Conservation (phyloP, 2,113 vertebrate species). For the Prionailurus viverrinus region DNA sequence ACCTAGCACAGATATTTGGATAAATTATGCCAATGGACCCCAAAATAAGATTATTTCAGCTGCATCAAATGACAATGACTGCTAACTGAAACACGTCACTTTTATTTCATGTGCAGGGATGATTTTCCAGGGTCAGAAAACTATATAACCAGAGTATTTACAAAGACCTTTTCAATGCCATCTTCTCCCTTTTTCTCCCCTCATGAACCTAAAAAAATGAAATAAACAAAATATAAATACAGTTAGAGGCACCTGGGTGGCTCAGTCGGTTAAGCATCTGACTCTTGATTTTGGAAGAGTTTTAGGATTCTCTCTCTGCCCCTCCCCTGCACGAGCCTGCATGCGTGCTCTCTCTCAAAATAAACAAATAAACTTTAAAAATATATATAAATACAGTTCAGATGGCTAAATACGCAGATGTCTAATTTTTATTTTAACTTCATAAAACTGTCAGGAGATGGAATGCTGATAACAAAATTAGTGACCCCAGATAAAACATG, state of each 20-base stretch:
- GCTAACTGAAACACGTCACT: not conserved
- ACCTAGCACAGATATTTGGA: not conserved
- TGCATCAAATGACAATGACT: not conserved
- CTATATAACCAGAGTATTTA: not conserved
- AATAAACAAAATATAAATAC: not conserved
- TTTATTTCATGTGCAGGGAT: not conserved
- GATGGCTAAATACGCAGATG: not conserved
- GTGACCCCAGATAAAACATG: not conserved
- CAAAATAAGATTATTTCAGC: not conserved
- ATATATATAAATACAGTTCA: not conserved
- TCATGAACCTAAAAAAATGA: not conserved
- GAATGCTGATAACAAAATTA: not conserved
- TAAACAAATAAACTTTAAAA: not conserved
- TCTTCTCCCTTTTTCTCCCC: not conserved
- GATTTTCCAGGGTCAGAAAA: not conserved
- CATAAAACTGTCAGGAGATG: not conserved
- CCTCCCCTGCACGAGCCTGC: too few relatives aligned
- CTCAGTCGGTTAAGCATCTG: too few relatives aligned
- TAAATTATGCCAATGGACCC: not conserved
- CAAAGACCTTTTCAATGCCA: not conserved
- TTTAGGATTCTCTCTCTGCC: too few relatives aligned
- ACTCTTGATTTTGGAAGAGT: too few relatives aligned
- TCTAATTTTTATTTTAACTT: constrained; percentile 29
- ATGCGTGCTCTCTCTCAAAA: too few relatives aligned
- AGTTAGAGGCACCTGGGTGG: not conserved